Base-by-base conservation (phyloP, 1,140 invertebrate genomes). In the Parapsyche elsis region DNA sequence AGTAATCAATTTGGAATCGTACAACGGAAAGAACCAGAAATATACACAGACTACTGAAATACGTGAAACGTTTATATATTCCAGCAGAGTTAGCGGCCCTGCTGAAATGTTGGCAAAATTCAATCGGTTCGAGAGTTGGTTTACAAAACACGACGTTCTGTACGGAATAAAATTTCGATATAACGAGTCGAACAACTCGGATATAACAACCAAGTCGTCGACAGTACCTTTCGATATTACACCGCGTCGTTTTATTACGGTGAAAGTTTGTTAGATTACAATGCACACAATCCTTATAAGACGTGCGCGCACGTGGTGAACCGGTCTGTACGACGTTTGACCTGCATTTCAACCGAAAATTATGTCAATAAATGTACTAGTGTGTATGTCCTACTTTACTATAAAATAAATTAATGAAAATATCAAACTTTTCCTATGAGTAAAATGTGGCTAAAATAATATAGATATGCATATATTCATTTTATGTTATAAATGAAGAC, bases 61-160 rank as follows among this genome's bases (percentile, higher is more conserved):
- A 61, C 57, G 57, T 61, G 57, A 61, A 61, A 61, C 21, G 16
- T 19, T 61, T 61, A 61, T 16, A 21, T 19, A 61, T 61, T 61
- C 57, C n/a, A 61, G 21, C 1, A 7, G 30, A 38, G 30, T 38
- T 38, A 38, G 30, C 57, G 16, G 7, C 9, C 19, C 21, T 9
- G 57, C 57, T 61, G 57, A 61, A 61, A 61, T 61, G 57, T 61
- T 61, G 57, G 57, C 57, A 61, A 16, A 61, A 61, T 61, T 61
- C 57, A 61, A 61, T 61, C 57, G 57, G 57, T 61, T 61, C 57
- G 16, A 67, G 64, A 67, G 64, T 67, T 67, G 9, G 64, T 23
- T 67, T 67, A 67, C 64, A 67, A 67, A 67, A 67, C 24, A 67
- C 23, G 24, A 67, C 9, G n/a, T 23, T 5, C 9, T 12, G 64